Percentiles rank a stretch among this genome's conserved stretches.
These are phyloP conservation scores for Uropetala carovei DNA, from an alignment of 2,888 invertebrate species.

Conservation along the genomic window DNA sequence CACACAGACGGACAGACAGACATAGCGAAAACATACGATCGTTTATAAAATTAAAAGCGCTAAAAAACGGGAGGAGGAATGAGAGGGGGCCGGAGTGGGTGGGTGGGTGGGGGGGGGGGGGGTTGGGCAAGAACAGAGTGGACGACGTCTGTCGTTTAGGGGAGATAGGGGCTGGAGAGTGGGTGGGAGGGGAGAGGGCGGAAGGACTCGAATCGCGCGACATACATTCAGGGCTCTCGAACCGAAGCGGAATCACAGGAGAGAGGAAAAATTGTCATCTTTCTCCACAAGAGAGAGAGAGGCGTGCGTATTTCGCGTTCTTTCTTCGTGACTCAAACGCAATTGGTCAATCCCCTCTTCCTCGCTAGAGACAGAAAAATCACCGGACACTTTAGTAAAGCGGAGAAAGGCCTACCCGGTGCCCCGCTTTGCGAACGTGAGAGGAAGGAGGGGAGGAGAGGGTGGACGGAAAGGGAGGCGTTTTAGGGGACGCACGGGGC, in stretches of 20 bases:
- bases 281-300: neutral
- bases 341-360: conserved; percentile 15
- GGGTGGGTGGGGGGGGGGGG: too few species aligned
- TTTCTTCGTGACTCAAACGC: neutral
- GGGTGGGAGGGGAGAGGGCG: too few species aligned
- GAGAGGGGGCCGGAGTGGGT: too few species aligned
- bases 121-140: too few species aligned
- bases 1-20: too few species aligned
- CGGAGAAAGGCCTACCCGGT: neutral
- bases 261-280: neutral
- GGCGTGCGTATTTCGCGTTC: neutral
- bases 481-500: neutral
- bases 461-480: neutral
- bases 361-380: neutral
- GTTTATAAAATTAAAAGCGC: too few species aligned
- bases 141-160: too few species aligned
- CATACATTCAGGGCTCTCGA: neutral
- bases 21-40: too few species aligned
- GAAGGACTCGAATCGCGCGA: neutral
- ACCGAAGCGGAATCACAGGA: neutral
- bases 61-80: too few species aligned
- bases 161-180: too few species aligned
- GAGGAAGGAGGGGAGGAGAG: neutral
- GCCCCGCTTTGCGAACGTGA: neutral
- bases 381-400: neutral